phyloP scores from a whole-genome alignment of 1,140 invertebrate species.

The Brachionus rotundiformis region DNA sequence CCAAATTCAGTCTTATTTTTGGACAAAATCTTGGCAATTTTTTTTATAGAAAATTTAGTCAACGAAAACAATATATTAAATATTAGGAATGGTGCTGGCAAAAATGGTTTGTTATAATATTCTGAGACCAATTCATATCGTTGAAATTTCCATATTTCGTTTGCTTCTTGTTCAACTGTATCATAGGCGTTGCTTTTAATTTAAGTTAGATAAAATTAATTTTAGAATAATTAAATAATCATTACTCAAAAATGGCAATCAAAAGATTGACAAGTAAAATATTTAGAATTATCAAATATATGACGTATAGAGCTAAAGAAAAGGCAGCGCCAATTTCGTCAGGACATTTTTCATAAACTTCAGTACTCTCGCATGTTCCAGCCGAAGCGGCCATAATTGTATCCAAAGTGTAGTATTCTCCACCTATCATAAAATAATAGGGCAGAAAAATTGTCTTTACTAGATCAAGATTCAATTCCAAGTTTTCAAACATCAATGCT shows the following conservation, averaged over 20 bases:
- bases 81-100: constrained; percentile 25
- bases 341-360: neutral
- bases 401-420: constrained; percentile 25
- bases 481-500: constrained; percentile 41
- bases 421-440: constrained; percentile 42
- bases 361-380: neutral
- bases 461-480: neutral
- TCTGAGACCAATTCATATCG: constrained; percentile 13
- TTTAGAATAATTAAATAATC: neutral
- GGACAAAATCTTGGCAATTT: neutral
- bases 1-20: neutral
- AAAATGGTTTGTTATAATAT: constrained; percentile 41
- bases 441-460: constrained; percentile 21
- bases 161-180: constrained; percentile 22
- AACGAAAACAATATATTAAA: neutral
- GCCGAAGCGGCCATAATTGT: constrained; percentile 6
- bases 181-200: constrained; percentile 10
- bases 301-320: neutral
- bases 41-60: neutral
- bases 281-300: constrained; percentile 40
- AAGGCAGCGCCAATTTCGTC: constrained; percentile 19
- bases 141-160: constrained; percentile 46
- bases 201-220: neutral
- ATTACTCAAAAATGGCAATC: constrained; percentile 52
- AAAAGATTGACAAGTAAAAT: constrained; percentile 44